A percentile compares a stretch with the other conserved stretches of the same genome.
phyloP scores from a whole-genome alignment of 2,113 vertebrate species.

The Pagrus major region DNA sequence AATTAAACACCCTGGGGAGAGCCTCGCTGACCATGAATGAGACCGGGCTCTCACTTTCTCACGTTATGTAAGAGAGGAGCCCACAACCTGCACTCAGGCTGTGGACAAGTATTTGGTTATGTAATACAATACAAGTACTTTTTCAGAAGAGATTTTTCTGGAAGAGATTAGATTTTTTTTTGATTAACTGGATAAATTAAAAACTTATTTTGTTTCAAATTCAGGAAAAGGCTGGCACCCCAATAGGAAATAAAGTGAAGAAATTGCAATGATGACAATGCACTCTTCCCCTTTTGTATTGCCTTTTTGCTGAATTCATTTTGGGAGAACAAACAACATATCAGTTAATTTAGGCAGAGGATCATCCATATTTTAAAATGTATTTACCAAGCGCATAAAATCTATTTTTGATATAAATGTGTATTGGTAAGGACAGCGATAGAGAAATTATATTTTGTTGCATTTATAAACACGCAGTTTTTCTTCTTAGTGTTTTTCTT shows the following conservation, averaged over 20 bases:
- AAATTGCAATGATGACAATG: neutral
- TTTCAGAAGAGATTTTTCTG: neutral
- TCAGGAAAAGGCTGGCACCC: neutral
- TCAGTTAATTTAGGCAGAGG: neutral
- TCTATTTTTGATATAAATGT: neutral
- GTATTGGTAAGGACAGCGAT: too few relatives aligned
- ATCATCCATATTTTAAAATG: neutral
- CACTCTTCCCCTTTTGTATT: neutral
- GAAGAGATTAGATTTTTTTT: neutral
- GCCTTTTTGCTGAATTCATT: conserved; percentile 2
- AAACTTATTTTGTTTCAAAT: neutral
- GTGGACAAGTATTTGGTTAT: conserved; percentile 15
- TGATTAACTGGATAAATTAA: neutral
- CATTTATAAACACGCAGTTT: neutral
- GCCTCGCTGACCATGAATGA: conserved; percentile 26
- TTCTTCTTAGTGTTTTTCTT: conserved; percentile 19
- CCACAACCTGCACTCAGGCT: neutral
- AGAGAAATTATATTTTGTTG: neutral
- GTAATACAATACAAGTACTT: conserved; percentile 11
- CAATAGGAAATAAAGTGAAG: neutral
- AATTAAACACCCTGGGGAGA: conserved; percentile 62
- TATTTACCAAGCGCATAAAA: neutral
- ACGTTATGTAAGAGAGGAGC: conserved; percentile 63
- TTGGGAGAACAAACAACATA: neutral
- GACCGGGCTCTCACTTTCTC: conserved; percentile 55